Evolutionary conservation across 2,888 invertebrate species (phyloP).

Genomic region (Exocentrus adspersus): DNA sequence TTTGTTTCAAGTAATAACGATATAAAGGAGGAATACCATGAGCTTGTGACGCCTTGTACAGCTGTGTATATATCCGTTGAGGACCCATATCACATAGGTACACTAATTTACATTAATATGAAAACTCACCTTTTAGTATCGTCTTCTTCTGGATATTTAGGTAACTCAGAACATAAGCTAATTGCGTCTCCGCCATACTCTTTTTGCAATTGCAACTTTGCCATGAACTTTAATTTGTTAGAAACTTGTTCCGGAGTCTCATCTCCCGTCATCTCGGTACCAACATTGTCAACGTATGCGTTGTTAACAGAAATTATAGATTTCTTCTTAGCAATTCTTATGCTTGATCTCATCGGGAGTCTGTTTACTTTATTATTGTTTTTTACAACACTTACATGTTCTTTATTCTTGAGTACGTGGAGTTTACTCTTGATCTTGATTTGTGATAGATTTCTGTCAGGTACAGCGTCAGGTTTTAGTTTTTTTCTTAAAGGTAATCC

Average conservation of each 20-base stretch:
- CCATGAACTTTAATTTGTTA: slow-evolving; percentile 57
- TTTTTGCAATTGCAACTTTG: slow-evolving; percentile 51
- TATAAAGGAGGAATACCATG: too few species aligned
- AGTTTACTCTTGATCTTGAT: slow-evolving; percentile 20
- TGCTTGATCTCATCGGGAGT: slow-evolving; percentile 55
- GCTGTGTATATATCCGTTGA: too few species aligned
- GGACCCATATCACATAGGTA: too few species aligned
- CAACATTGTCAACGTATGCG: slow-evolving; percentile 48
- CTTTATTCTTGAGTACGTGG: slow-evolving; percentile 24
- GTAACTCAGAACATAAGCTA: neutral
- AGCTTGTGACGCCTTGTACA: too few species aligned
- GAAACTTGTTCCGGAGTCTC: slow-evolving; percentile 43
- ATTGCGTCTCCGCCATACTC: slow-evolving; percentile 36
- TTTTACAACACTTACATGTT: slow-evolving; percentile 1
- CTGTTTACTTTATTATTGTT: slow-evolving; percentile 34
- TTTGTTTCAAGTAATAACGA: too few species aligned
- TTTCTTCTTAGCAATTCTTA: slow-evolving; percentile 57
- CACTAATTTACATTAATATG: too few species aligned
- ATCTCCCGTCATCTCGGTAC: slow-evolving; percentile 35
- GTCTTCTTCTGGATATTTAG: neutral
- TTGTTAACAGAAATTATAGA: slow-evolving; percentile 53
- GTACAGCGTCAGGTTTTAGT: slow-evolving; percentile 64
- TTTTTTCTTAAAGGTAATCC: slow-evolving; percentile 66
- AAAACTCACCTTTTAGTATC: neutral
- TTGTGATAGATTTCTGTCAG: slow-evolving; percentile 54